Evolutionary conservation across 2,113 vertebrate species (phyloP).

Genomic region (Pavo muticus): DNA sequence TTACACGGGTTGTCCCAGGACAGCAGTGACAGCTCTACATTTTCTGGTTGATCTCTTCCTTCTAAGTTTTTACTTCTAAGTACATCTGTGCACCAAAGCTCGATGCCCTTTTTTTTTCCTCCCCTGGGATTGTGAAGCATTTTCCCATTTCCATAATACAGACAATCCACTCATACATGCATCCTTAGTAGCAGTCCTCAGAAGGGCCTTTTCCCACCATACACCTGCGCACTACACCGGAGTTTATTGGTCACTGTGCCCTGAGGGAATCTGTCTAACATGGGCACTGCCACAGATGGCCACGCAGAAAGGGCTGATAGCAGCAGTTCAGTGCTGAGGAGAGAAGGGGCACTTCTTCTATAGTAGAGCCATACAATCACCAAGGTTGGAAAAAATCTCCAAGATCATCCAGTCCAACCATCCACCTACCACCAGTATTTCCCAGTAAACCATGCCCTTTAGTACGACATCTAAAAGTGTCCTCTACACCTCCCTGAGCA

Average conservation of each 20-base stretch:
- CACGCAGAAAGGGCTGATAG: not conserved
- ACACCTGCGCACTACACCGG: fast-evolving
- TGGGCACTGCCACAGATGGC: not conserved
- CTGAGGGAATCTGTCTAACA: not conserved
- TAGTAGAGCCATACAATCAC: no score
- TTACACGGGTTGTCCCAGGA: not conserved
- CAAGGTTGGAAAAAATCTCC: no score
- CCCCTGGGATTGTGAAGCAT: not conserved
- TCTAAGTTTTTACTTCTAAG: not conserved
- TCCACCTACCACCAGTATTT: no score
- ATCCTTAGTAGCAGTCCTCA: not conserved
- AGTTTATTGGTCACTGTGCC: not conserved
- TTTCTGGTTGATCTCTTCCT: not conserved
- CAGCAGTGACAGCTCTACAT: not conserved
- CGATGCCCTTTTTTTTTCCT: not conserved
- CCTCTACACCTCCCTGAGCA: no score
- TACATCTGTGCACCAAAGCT: not conserved
- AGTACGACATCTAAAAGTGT: no score
- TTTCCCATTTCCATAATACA: not conserved
- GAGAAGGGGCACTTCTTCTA: not conserved
- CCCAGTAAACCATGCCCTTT: no score
- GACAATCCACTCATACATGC: not conserved
- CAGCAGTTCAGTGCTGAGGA: not conserved
- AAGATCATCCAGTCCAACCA: no score
- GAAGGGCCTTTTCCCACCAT: not conserved